Evolutionary conservation across 1,140 invertebrate genomes (phyloP).

Genomic region (Orius insidiosus): DNA sequence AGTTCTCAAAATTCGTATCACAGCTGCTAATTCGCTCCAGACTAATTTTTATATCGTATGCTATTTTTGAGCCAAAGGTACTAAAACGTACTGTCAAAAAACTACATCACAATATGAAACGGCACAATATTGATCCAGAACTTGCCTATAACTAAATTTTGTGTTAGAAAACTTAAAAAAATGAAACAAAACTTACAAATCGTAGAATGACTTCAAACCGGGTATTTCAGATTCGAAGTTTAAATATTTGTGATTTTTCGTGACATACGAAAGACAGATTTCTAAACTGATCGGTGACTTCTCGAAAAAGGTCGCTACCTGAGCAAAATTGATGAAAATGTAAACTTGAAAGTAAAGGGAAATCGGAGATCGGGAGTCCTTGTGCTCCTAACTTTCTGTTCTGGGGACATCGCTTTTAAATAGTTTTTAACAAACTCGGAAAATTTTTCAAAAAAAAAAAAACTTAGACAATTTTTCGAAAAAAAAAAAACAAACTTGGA

Average conservation of each 20-base stretch:
- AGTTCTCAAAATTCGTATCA: conserved; percentile 49
- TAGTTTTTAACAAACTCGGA: too few relatives aligned
- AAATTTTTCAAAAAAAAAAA: too few relatives aligned
- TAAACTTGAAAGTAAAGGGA: background rate
- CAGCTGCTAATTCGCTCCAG: conserved; percentile 67
- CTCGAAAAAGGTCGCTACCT: conserved; percentile 29
- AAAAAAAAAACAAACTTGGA: too few relatives aligned
- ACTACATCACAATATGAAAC: conserved; percentile 66
- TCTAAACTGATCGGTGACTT: conserved; percentile 26
- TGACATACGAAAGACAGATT: conserved; percentile 23
- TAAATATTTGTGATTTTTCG: conserved; percentile 21
- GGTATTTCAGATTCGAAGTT: conserved; percentile 27
- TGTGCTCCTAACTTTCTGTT: too few relatives aligned
- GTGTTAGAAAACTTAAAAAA: background rate
- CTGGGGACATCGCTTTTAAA: too few relatives aligned
- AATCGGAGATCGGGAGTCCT: too few relatives aligned
- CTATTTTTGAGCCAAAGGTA: conserved; percentile 57
- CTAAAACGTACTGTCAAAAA: conserved; percentile 54
- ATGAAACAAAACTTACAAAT: conserved; percentile 28
- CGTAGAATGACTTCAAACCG: conserved; percentile 32
- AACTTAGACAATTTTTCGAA: too few relatives aligned
- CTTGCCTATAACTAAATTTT: conserved; percentile 34
- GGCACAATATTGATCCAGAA: conserved; percentile 66
- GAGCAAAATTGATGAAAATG: conserved; percentile 9
- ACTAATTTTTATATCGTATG: conserved; percentile 54